phyloP scores from a whole-genome alignment of 2,888 invertebrate species.

The Electrophaes corylata region DNA sequence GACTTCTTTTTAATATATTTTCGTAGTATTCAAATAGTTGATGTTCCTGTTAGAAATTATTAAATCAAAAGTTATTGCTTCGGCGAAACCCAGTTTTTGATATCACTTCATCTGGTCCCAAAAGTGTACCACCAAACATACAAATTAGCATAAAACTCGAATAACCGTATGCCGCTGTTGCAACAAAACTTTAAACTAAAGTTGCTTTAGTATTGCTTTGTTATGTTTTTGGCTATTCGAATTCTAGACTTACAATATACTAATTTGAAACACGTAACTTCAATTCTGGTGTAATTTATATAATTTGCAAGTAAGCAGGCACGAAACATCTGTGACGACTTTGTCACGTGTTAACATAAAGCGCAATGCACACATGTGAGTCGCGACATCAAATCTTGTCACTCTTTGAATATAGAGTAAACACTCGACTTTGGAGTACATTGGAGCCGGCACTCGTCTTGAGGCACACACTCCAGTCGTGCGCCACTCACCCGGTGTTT shows the following conservation, averaged over 20 bases:
- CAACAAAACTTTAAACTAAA: conserved; percentile 61
- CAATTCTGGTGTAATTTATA: not conserved
- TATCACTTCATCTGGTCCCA: conserved; percentile 26
- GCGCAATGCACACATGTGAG: conserved; percentile 47
- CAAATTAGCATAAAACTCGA: conserved; percentile 69
- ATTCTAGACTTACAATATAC: conserved; percentile 24
- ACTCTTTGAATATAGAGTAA: conserved; percentile 70
- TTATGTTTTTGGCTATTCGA: conserved; percentile 36
- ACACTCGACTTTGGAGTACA: conserved; percentile 65
- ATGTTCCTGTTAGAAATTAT: too few relatives aligned
- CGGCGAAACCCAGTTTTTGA: conserved; percentile 34
- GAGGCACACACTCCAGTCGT: conserved; percentile 54
- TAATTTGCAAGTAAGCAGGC: conserved; percentile 23
- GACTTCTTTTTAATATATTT: not conserved
- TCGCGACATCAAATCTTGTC: conserved; percentile 63
- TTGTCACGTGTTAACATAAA: conserved; percentile 41
- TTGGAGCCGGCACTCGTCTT: conserved; percentile 67
- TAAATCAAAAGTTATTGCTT: not conserved
- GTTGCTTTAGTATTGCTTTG: conserved; percentile 44
- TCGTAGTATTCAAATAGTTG: too few relatives aligned
- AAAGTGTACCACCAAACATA: conserved; percentile 40
- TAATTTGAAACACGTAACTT: conserved; percentile 11
- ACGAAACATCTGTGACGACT: conserved; percentile 36
- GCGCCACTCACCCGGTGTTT: conserved; percentile 65
- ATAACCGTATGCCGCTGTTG: conserved; percentile 57